Evolutionary conservation across 1,140 invertebrate species (phyloP).

Genomic region (Cataglyphis hispanica): DNA sequence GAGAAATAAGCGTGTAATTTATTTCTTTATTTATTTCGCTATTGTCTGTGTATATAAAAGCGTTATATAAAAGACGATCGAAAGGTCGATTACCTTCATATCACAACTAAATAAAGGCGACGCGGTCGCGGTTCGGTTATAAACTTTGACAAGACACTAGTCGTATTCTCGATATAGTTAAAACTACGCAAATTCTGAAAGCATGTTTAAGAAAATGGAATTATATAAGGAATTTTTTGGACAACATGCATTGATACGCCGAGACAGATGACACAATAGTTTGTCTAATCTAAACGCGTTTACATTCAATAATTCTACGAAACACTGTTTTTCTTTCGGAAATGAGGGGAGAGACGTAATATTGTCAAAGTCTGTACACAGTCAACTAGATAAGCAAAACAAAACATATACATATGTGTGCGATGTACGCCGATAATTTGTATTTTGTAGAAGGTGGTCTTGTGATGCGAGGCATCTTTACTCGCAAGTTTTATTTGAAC

Average conservation of each 20-base stretch:
- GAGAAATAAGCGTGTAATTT: no score
- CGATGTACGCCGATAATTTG: slow-evolving; percentile 64
- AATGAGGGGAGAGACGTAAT: slow-evolving; percentile 20
- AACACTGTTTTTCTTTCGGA: slow-evolving; percentile 60
- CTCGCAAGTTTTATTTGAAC: slow-evolving; percentile 16
- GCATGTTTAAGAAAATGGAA: slow-evolving; percentile 48
- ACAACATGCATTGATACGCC: slow-evolving; percentile 33
- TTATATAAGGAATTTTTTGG: slow-evolving; percentile 56
- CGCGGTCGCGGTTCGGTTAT: no score
- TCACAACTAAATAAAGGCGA: no score
- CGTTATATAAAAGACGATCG: no score
- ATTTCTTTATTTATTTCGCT: no score
- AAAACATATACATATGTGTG: slow-evolving; percentile 48
- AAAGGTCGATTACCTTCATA: no score
- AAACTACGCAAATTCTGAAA: not conserved
- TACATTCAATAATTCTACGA: slow-evolving; percentile 67
- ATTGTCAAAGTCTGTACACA: slow-evolving; percentile 69
- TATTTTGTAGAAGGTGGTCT: slow-evolving; percentile 40
- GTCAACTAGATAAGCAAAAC: slow-evolving; percentile 43
- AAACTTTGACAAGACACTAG: no score
- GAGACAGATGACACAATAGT: slow-evolving; percentile 59
- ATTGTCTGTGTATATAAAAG: no score
- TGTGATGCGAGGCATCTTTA: not conserved
- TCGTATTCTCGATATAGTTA: not conserved
- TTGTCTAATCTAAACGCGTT: slow-evolving; percentile 52